Conservation (phyloP, 2,113 vertebrate species). For the Thalassarche chlororhynchos region DNA sequence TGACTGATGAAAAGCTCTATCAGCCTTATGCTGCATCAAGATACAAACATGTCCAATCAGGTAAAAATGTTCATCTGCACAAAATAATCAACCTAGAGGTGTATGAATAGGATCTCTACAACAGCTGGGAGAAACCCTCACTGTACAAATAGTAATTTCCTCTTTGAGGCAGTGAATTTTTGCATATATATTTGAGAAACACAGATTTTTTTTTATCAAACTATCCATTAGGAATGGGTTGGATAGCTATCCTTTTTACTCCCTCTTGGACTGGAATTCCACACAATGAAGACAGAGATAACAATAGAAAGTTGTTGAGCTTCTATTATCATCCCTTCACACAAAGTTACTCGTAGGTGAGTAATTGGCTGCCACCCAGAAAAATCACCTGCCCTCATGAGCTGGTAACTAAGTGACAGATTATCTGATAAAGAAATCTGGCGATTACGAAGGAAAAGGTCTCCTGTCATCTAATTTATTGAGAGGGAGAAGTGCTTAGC, state of each 20-base stretch:
- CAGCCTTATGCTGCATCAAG: background rate
- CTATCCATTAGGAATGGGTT: background rate
- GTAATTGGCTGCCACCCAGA: background rate
- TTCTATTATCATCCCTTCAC: background rate
- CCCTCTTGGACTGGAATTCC: background rate
- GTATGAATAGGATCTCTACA: background rate
- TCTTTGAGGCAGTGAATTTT: background rate
- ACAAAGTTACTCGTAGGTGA: background rate
- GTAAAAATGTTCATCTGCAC: constrained; percentile 11
- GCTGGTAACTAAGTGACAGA: background rate
- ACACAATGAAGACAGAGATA: background rate
- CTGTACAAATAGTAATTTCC: background rate
- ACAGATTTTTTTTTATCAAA: background rate
- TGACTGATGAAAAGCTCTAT: background rate
- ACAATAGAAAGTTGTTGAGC: background rate
- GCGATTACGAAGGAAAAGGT: background rate
- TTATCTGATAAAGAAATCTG: background rate
- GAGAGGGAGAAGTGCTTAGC: background rate
- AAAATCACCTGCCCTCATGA: background rate
- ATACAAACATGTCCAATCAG: background rate
- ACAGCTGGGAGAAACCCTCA: background rate
- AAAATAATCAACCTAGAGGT: background rate
- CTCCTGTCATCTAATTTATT: background rate
- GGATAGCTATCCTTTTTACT: background rate
- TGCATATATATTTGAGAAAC: background rate